Base-by-base conservation (phyloP, 2,113 vertebrate genomes). In the Tonatia bakeri region DNA sequence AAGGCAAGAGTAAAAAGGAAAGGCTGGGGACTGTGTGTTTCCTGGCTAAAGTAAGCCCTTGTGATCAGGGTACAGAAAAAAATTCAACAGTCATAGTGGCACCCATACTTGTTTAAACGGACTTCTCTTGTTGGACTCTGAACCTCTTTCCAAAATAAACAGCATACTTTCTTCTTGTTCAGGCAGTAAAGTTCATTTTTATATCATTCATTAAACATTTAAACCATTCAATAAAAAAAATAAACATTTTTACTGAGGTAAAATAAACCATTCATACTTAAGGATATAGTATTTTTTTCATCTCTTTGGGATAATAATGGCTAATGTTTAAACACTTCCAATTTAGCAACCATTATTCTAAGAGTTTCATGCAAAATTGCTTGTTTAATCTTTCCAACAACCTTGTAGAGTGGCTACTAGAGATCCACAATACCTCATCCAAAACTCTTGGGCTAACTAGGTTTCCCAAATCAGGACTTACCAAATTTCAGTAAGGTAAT, bases 91-190 rank as follows among this genome's bases (percentile, higher is more conserved):
- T 40, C 67, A 70, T 1, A 14, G n/a, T 36, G 38, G 45, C 67
- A 77, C 33, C 73, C 45, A 16, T 47, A 72, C 93, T 91, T 91
- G 88, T 80, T 94, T 83, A 90, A 76, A 87, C 7, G 31, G 54
- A 75, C 56, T 96, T 84, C 79, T 92, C 72, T 93, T 45, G 36
- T 75, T 93, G 93, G 69, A 91, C 89, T 95, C 72, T 33, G 36
- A 95, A 85, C 77, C 47, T 93, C 89, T 82, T 92, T 95, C 77
- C 70, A 90, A 97, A 91, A 93, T 85, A 94, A 96, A 96, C 73
- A 96, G 50, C 77, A 85, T 80, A 56, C 43, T 92, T 87, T 80
- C 91, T 96, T 96, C 83, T 92, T 38, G 87, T 86, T 52, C 54
- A 86, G 67, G 77, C 31, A 88, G 28, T 95, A 88, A 88, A 90